Conservation (phyloP, 2,797 vertebrate species). For the Psittacula derbiana region DNA sequence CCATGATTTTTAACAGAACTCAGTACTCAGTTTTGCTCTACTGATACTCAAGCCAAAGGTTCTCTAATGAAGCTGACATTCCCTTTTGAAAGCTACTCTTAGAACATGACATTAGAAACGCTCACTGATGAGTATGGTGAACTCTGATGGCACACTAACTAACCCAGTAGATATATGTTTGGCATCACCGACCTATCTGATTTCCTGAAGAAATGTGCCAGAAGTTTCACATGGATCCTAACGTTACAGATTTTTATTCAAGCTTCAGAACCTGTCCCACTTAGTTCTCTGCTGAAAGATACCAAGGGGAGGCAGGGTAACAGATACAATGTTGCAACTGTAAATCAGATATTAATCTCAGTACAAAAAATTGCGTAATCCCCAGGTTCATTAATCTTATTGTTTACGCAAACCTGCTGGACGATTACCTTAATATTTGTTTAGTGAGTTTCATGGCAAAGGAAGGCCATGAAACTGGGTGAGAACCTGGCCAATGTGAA, state of each 20-base stretch:
- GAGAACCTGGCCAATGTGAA: fast-evolving
- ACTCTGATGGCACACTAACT: not conserved
- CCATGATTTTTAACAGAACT: not conserved
- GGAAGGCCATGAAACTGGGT: not conserved
- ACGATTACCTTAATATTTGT: not conserved
- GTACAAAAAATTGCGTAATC: not conserved
- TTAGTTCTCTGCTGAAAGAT: not conserved
- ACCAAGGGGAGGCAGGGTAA: not conserved
- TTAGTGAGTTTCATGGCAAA: not conserved
- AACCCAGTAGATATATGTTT: not conserved
- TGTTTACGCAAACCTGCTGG: not conserved
- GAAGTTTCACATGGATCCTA: not conserved
- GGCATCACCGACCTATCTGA: not conserved
- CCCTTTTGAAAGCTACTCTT: not conserved
- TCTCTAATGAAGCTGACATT: not conserved
- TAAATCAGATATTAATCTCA: not conserved
- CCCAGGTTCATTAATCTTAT: not conserved
- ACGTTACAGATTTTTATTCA: not conserved
- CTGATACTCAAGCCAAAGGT: not conserved
- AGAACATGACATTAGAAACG: not conserved
- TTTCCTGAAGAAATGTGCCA: not conserved
- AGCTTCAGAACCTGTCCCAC: not conserved
- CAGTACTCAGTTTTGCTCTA: not conserved
- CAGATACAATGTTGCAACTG: not conserved
- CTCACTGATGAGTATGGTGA: not conserved